Percentiles rank a stretch among this genome's conserved stretches.
phyloP scores from a whole-genome alignment of 1,140 invertebrate species.

The Pseudomyrmex pallidus region DNA sequence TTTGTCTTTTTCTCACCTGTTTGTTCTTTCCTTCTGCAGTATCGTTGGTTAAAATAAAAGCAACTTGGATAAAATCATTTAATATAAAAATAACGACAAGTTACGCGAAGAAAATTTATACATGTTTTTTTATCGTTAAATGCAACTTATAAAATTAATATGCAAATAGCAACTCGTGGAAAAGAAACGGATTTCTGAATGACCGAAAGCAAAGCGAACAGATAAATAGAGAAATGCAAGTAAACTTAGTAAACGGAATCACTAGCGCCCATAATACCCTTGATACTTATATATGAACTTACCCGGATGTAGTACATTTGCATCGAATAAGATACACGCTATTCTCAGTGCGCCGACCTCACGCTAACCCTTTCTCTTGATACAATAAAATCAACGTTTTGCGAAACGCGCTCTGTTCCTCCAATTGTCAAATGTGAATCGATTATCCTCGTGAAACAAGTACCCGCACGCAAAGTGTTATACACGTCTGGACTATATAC shows the following conservation, averaged over 20 bases:
- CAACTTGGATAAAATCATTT: too few species aligned
- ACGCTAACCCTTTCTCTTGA: neutral
- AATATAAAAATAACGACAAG: neutral
- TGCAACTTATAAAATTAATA: neutral
- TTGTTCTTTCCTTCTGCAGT: too few species aligned
- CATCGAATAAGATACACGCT: neutral
- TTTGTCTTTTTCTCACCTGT: too few species aligned
- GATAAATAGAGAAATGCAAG: neutral
- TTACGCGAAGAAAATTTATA: neutral
- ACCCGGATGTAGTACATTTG: slow-evolving; percentile 8
- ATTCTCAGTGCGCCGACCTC: neutral
- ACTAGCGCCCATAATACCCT: too few species aligned
- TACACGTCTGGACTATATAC: too few species aligned
- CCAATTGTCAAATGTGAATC: slow-evolving; percentile 17
- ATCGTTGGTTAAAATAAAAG: neutral
- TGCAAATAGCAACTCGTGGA: too few species aligned
- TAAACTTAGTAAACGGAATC: slow-evolving; percentile 4
- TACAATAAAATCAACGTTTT: slow-evolving; percentile 6
- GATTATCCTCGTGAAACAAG: slow-evolving; percentile 3
- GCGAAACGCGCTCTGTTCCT: neutral
- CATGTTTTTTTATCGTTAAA: neutral
- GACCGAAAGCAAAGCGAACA: neutral
- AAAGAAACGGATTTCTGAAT: neutral
- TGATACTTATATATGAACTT: neutral
- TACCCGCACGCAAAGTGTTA: neutral